Base-by-base conservation (phyloP, 2,113 vertebrate genomes). In the Myotis brandtii region DNA sequence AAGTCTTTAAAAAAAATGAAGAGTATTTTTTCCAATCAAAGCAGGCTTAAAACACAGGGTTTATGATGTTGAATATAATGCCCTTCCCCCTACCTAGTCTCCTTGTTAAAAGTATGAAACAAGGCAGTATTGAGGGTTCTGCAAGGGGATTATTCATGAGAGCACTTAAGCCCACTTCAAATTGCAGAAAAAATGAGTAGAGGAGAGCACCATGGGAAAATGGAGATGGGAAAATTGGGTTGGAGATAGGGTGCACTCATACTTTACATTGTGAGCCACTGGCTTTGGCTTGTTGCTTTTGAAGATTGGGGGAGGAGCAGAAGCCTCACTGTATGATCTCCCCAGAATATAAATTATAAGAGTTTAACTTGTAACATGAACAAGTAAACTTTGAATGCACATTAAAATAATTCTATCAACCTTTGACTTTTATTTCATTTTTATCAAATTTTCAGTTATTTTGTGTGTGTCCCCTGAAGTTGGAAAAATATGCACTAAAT, bases 71-170 rank as follows among this genome's bases (percentile, higher is more conserved):
- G 72, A 81, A 89, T 59, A 90, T 37, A 93, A 70, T 93, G 20
- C 3, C 64, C 14, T 76, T 94, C 13, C 56, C 18, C 85, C 11
- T 87, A 59, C n/a, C n/a, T 83, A 62, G 23, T 10, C 14, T 84
- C 48, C 23, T 20, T 94, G 30, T 91, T 83, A 56, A 84, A 87
- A n/a, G 62, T n/a, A 67, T 27, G 40, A 86, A 96, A 54, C n/a
- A 88, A 18, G 76, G 34, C 3, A 86, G 3, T 59, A 86, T 46
- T 20, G 40, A 95, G 40, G 18, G 23, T 34, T 86, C 27, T 59
- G 32, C 72, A 85, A 54, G 72, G 5, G 43, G 2, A 37, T n/a
- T 72, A 37, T 50, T 93, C 54, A 93, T 67, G 48, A 94, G 46
- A 77, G 37, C 34, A 86, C 81, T 94, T 94, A 70, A 34, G 30